These are phyloP conservation scores for Seira sanloemensis DNA, from an alignment of 2,888 invertebrate species.

Conservation along the genomic window DNA sequence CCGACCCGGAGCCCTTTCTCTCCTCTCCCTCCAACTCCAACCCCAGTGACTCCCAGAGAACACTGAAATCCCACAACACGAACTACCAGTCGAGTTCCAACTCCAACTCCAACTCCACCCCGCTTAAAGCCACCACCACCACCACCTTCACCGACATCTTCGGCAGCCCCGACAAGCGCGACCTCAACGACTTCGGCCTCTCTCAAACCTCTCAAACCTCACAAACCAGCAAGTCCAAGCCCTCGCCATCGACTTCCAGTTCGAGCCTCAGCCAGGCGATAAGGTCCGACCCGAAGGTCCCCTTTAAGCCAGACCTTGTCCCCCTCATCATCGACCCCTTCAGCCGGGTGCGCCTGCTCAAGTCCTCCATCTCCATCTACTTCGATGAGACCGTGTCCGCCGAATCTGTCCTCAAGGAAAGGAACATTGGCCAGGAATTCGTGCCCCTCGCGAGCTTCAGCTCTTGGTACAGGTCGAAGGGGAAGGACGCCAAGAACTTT, in stretches of 20 bases:
- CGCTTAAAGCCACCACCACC: constrained; percentile 16
- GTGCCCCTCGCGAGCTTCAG: constrained; percentile 49
- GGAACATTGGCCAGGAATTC: constrained; percentile 64
- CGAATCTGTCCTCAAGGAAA: constrained; percentile 64
- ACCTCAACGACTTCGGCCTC: constrained; percentile 25
- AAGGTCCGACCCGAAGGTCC: constrained; percentile 15
- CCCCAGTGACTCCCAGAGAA: constrained; percentile 7
- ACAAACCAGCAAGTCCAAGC: no score
- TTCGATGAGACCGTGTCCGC: constrained; percentile 54
- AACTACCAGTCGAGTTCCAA: no score
- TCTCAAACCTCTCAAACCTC: not conserved
- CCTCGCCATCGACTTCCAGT: not conserved
- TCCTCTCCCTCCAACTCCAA: not conserved
- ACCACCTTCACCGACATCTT: constrained; percentile 66
- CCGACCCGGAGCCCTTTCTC: not conserved
- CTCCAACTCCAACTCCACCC: constrained; percentile 18
- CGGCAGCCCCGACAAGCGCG: constrained; percentile 65
- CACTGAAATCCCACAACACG: no score
- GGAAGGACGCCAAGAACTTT: constrained; percentile 65
- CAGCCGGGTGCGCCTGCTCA: constrained; percentile 60
- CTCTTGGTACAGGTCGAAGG: constrained; percentile 57
- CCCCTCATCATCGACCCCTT: constrained; percentile 64
- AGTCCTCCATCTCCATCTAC: constrained; percentile 60
- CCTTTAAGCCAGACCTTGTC: constrained; percentile 8
- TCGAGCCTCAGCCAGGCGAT: not conserved